A percentile compares a stretch with the other conserved stretches of the same genome.
Conservation (phyloP, 2,113 vertebrate species). For the Meriones unguiculatus region DNA sequence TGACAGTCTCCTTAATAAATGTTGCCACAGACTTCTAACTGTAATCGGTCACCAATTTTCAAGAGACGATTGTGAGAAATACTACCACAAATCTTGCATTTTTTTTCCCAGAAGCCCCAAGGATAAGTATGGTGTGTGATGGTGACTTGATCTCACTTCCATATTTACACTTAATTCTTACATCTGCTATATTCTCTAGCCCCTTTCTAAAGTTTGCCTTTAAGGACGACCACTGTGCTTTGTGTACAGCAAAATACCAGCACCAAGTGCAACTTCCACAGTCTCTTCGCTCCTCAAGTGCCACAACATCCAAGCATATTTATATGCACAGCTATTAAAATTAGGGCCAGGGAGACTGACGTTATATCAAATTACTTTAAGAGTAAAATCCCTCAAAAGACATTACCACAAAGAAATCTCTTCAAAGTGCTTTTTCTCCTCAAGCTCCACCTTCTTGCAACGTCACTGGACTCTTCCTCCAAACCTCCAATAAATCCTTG, state of each 20-base stretch:
- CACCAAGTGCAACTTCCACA: background rate
- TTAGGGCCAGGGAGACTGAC: background rate
- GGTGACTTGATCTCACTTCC: background rate
- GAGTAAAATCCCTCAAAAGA: background rate
- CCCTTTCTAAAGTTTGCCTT: background rate
- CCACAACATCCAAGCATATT: background rate
- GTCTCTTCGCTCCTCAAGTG: background rate
- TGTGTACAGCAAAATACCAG: background rate
- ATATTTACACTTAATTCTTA: background rate
- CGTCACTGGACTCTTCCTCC: background rate
- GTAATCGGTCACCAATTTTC: background rate
- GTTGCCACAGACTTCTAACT: background rate
- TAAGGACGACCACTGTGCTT: background rate
- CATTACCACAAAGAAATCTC: background rate
- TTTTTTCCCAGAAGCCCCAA: background rate
- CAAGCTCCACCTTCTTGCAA: background rate
- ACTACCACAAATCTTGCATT: background rate
- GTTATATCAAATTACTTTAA: background rate
- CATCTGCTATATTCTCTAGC: background rate
- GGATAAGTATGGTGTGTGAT: background rate
- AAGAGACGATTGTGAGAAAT: slow-evolving; percentile 15
- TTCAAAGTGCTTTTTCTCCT: background rate
- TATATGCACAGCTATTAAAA: background rate
- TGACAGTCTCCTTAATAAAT: background rate
- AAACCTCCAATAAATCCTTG: background rate